Percentiles rank a stretch among this genome's conserved stretches.
Conservation (phyloP, 2,797 vertebrate genomes). For the Eulemur rubriventer region DNA sequence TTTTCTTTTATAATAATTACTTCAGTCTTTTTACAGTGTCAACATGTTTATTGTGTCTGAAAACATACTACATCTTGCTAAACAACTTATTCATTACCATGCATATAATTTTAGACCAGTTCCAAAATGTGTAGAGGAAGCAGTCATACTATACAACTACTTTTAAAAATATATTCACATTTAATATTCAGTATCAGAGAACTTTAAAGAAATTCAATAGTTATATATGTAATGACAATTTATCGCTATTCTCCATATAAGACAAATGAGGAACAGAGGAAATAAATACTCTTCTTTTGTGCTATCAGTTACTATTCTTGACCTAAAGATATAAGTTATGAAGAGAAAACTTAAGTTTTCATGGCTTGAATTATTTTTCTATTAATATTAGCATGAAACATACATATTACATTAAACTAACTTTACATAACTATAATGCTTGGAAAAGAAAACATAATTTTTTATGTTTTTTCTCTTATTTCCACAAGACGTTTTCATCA, state of each 20-base stretch:
- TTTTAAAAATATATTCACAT: neutral
- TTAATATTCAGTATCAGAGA: neutral
- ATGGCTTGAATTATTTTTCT: neutral
- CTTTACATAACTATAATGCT: neutral
- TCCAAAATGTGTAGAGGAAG: neutral
- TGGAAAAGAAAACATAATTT: neutral
- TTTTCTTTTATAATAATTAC: neutral
- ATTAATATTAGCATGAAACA: neutral
- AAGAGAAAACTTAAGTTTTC: neutral
- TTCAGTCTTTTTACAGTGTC: neutral
- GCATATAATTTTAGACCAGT: neutral
- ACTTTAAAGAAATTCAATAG: neutral
- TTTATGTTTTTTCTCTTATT: neutral
- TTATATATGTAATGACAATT: neutral
- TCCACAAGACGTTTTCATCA: neutral
- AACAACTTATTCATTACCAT: neutral
- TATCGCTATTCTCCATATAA: neutral
- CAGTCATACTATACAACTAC: neutral
- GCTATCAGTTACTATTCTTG: neutral
- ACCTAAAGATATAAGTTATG: neutral
- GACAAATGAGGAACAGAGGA: neutral
- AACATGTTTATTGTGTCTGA: neutral
- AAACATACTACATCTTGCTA: neutral
- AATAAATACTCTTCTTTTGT: neutral
- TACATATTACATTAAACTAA: neutral